These are phyloP conservation scores for Siphamia tubifer DNA, from an alignment of 2,113 vertebrate genomes.

Conservation along the genomic window DNA sequence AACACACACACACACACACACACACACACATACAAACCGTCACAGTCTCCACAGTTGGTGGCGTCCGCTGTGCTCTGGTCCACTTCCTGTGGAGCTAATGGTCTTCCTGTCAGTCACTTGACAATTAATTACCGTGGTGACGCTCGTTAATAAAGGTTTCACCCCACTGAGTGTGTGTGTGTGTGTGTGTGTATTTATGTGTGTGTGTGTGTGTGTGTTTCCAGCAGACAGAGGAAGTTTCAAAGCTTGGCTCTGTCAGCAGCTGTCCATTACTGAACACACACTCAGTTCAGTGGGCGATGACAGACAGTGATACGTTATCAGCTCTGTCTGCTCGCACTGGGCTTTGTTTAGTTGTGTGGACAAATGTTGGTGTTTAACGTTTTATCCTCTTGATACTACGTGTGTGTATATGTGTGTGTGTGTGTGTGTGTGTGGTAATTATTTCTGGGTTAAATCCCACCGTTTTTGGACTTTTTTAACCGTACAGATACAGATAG, in stretches of 20 bases:
- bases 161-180: background rate
- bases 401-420: too few species aligned
- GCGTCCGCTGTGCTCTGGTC: slow-evolving; percentile 33
- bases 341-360: too few species aligned
- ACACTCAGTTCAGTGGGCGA: background rate
- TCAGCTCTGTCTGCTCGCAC: background rate
- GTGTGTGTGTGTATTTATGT: too few species aligned
- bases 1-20: slow-evolving; percentile 2
- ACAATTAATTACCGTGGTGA: slow-evolving; percentile 57
- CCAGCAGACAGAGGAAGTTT: slow-evolving; percentile 19
- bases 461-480: too few species aligned
- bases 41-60: background rate
- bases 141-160: slow-evolving; percentile 61
- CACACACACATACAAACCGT: background rate
- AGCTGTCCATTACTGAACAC: slow-evolving; percentile 37
- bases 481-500: too few species aligned
- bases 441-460: too few species aligned
- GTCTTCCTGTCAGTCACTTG: slow-evolving; percentile 60
- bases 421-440: too few species aligned
- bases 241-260: slow-evolving; percentile 41
- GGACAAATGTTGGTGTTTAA: too few species aligned
- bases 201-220: background rate
- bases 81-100: slow-evolving; percentile 61
- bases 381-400: too few species aligned
- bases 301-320: slow-evolving; percentile 27